Base-by-base conservation (phyloP, 2,797 vertebrate species). In the Oreochromis mossambicus region DNA sequence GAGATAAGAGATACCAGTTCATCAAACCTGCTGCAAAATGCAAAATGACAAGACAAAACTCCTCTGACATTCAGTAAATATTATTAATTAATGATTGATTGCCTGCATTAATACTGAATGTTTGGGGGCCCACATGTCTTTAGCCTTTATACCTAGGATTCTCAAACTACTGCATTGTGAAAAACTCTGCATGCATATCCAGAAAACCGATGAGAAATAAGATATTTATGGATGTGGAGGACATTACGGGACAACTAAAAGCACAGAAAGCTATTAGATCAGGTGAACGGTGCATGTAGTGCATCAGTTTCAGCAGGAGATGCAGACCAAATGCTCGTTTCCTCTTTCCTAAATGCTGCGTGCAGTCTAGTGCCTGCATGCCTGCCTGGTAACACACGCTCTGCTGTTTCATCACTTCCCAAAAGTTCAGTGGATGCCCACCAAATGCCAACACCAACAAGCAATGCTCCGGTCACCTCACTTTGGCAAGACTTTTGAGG, bases 361-460 rank as follows among this genome's bases (percentile, higher is more conserved):
- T 80, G 43, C 43, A 50, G 43, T 50, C 43, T 32, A 50, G 43
- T 32, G 84, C 84, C 54, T 58, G 26, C 26, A 26, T 26, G 84
- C 83, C 54, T 78, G 82, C 56, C 48, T 58, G 87, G 77, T 90
- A 83, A 92, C 88, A 90, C 90, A 78, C 2, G 43, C 80, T 77
- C 73, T 29, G 82, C 77, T n/a, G 87, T 91, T 92, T 94, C 90
- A 88, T 92, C 84, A 84, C 92, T 95, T 93, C 94, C 92, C 84
- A 79, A 92, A 92, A 90, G 76, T 87, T 88, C 55, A 68, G 70
- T 77, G 12, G 70, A 83, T 90, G 86, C 85, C 81, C 63, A 15
- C 79, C 73, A 79, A 87, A 91, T 43, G 91, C 92, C 93, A 94
- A 93, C 82, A 92, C 88, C 89, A 93, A 93, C 88, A 92, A 90